Evolutionary conservation across 1,140 invertebrate genomes (phyloP).

Genomic region (Atta texana): DNA sequence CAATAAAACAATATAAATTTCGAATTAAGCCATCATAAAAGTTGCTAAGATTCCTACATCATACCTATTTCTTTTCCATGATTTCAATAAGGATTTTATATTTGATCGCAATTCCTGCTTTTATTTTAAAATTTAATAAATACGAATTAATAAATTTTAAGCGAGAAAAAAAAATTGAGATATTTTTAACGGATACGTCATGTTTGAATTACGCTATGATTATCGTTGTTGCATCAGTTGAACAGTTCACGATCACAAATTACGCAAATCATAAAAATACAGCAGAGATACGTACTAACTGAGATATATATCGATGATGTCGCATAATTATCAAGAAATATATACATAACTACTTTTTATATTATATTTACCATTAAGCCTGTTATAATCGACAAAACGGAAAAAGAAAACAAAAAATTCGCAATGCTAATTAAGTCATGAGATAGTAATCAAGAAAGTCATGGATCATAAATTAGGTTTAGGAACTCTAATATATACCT

Average conservation of each 20-base stretch:
- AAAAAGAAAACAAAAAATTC: not conserved
- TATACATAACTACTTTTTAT: not conserved
- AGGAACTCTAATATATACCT: not conserved
- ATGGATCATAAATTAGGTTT: not conserved
- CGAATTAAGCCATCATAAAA: not conserved
- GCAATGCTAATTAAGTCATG: not conserved
- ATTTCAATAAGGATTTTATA: not conserved
- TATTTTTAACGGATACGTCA: not conserved
- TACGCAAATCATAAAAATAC: slow-evolving; percentile 1
- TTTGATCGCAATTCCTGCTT: not conserved
- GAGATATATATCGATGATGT: not conserved
- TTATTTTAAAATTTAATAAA: slow-evolving; percentile 17
- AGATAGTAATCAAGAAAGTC: not conserved
- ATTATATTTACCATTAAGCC: not conserved
- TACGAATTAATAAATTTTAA: slow-evolving; percentile 10
- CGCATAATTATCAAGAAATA: not conserved
- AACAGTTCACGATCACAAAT: not conserved
- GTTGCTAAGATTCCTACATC: not conserved
- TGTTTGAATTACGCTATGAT: not conserved
- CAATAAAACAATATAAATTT: slow-evolving; percentile 2
- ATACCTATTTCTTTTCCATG: not conserved
- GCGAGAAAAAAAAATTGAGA: not conserved
- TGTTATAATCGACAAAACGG: not conserved
- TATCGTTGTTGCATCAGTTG: slow-evolving; percentile 15
- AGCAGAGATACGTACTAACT: not conserved